Conservation (phyloP, 2,797 vertebrate genomes). For the Kryptolebias ocellatus region DNA sequence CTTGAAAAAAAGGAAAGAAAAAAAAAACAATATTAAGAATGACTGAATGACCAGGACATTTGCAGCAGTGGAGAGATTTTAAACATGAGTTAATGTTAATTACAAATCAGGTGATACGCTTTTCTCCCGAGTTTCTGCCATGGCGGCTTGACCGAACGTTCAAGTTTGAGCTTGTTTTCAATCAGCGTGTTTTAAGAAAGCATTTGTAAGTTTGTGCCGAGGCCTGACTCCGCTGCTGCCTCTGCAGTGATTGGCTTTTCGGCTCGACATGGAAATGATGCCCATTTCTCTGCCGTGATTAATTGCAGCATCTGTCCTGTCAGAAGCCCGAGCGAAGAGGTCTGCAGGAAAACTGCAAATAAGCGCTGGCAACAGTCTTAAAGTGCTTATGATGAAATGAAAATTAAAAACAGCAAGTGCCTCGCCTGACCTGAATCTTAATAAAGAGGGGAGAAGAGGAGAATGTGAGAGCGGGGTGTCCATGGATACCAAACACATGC, state of each 20-base stretch:
- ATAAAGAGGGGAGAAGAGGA: conserved; percentile 78
- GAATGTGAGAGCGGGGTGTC: conserved; percentile 77
- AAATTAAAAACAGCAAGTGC: conserved; percentile 99
- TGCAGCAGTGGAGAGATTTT: conserved; percentile 63
- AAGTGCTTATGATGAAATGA: conserved; percentile 99
- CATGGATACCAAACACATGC: conserved; percentile 80
- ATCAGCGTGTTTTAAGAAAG: conserved; percentile 73
- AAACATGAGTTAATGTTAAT: conserved; percentile 62
- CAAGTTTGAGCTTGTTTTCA: conserved; percentile 74
- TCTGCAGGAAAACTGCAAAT: conserved; percentile 98
- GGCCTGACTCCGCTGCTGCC: conserved; percentile 50
- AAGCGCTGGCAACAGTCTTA: conserved; percentile 98
- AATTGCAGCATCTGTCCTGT: conserved; percentile 99
- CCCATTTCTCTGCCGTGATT: conserved; percentile 95
- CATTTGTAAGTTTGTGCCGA: conserved; percentile 69
- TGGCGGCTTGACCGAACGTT: conserved; percentile 69
- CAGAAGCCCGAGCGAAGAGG: conserved; percentile 95
- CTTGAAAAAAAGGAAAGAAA: conserved; percentile 31
- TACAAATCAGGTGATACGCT: conserved; percentile 65
- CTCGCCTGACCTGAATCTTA: conserved; percentile 93
- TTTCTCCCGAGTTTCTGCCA: conserved; percentile 60
- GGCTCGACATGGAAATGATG: conserved; percentile 79
- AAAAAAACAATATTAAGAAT: conserved; percentile 24
- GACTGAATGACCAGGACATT: conserved; percentile 19
- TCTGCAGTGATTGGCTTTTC: conserved; percentile 57